Conservation (phyloP, 2,888 invertebrate species). For the Lissonota sp. region DNA sequence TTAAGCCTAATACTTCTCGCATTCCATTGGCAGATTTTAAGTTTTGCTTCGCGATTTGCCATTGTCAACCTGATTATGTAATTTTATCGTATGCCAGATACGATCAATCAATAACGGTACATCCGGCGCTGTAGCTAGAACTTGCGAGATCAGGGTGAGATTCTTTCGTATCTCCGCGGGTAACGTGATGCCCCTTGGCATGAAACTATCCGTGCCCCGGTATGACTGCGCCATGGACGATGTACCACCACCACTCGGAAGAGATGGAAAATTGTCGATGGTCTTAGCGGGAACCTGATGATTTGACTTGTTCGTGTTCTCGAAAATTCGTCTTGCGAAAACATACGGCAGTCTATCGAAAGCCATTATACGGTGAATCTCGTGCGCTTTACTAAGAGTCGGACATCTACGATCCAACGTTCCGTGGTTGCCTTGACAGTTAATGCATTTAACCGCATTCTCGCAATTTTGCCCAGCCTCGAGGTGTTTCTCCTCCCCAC, state of each 20-base stretch:
- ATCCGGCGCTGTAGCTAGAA: background rate
- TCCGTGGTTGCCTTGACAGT: conserved; percentile 22
- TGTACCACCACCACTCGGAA: background rate
- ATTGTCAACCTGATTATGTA: background rate
- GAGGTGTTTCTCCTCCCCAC: too few species aligned
- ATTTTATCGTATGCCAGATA: background rate
- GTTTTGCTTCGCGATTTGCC: background rate
- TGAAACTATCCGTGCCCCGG: too few species aligned
- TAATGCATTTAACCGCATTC: conserved; percentile 15
- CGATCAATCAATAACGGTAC: background rate
- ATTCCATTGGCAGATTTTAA: too few species aligned
- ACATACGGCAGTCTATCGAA: conserved; percentile 41
- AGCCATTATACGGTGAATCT: conserved; percentile 44
- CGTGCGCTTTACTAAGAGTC: background rate
- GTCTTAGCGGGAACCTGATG: background rate
- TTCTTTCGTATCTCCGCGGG: too few species aligned
- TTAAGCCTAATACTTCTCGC: too few species aligned
- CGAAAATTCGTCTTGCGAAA: conserved; percentile 3
- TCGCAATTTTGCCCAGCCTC: too few species aligned
- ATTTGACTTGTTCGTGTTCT: conserved; percentile 11
- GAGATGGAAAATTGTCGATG: background rate
- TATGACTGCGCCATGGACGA: too few species aligned
- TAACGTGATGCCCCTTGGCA: too few species aligned
- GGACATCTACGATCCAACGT: conserved; percentile 27
- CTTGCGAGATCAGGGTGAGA: too few species aligned